Percentiles rank a stretch among this genome's conserved stretches.
phyloP scores from a whole-genome alignment of 2,888 invertebrate species.

The Rutpela maculata region DNA sequence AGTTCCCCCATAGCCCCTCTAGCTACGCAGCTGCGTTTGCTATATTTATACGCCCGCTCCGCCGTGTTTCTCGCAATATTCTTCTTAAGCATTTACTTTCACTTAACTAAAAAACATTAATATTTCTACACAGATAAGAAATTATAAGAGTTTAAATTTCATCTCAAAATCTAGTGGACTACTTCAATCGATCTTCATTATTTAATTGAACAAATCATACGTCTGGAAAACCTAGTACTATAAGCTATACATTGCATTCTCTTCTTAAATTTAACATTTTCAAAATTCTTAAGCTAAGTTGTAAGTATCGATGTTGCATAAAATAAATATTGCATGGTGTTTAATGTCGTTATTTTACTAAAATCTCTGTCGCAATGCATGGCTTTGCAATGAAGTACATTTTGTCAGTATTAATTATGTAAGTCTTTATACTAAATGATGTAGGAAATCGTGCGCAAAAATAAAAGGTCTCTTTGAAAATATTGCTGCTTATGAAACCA shows the following conservation, averaged over 20 bases:
- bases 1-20: too few relatives aligned
- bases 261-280: neutral
- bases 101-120: too few relatives aligned
- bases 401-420: slow-evolving; percentile 21
- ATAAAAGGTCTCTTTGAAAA: slow-evolving; percentile 2
- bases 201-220: neutral
- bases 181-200: too few relatives aligned
- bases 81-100: too few relatives aligned
- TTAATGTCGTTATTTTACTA: slow-evolving; percentile 31
- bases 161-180: too few relatives aligned
- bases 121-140: too few relatives aligned
- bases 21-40: too few relatives aligned
- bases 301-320: slow-evolving; percentile 27
- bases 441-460: neutral
- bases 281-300: slow-evolving; percentile 1
- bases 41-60: too few relatives aligned
- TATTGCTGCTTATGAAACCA: too few relatives aligned
- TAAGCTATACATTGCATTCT: neutral
- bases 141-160: too few relatives aligned
- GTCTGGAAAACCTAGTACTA: neutral
- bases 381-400: slow-evolving; percentile 54
- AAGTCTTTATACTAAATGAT: neutral
- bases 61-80: too few relatives aligned
- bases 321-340: slow-evolving; percentile 40
- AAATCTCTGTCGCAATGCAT: slow-evolving; percentile 55